Conservation (phyloP, 2,888 invertebrate species). For the Rhamphomyia laevipes region DNA sequence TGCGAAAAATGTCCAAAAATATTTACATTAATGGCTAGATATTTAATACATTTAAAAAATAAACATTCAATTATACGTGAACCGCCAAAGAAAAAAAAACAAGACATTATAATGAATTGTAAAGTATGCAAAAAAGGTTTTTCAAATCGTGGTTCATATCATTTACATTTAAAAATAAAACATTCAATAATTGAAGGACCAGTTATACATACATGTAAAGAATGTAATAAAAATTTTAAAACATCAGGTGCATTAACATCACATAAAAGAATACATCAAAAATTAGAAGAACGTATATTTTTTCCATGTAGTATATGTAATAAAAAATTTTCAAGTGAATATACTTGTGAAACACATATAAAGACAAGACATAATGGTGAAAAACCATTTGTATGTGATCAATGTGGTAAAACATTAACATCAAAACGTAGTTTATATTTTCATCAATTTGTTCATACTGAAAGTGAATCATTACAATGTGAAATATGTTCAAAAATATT, state of each 20-base stretch:
- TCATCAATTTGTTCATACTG: conserved; percentile 20
- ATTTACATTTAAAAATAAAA: not conserved
- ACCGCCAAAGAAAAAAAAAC: not conserved
- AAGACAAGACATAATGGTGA: conserved; percentile 15
- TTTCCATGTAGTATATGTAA: conserved; percentile 27
- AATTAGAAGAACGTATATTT: conserved; percentile 20
- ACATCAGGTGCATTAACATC: not conserved
- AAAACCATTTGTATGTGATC: conserved; percentile 30
- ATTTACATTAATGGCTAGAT: not conserved
- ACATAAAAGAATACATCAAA: conserved; percentile 20
- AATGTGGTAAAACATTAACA: conserved; percentile 30
- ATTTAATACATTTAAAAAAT: not conserved
- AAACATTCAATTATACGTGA: not conserved
- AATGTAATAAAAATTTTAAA: not conserved
- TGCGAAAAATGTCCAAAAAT: not conserved
- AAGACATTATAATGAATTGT: not conserved
- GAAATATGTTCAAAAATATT: conserved; percentile 21
- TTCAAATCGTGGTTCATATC: not conserved
- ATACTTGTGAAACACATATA: conserved; percentile 7
- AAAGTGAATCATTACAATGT: conserved; percentile 30
- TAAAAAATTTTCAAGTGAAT: conserved; percentile 24
- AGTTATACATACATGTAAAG: not conserved
- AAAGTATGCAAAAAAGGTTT: not conserved
- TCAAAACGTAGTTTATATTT: conserved; percentile 27
- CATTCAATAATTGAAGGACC: not conserved